These are phyloP conservation scores for Parazoanthus darwini DNA, from an alignment of 92 coral and sea anemone genomes.

Conservation along the genomic window DNA sequence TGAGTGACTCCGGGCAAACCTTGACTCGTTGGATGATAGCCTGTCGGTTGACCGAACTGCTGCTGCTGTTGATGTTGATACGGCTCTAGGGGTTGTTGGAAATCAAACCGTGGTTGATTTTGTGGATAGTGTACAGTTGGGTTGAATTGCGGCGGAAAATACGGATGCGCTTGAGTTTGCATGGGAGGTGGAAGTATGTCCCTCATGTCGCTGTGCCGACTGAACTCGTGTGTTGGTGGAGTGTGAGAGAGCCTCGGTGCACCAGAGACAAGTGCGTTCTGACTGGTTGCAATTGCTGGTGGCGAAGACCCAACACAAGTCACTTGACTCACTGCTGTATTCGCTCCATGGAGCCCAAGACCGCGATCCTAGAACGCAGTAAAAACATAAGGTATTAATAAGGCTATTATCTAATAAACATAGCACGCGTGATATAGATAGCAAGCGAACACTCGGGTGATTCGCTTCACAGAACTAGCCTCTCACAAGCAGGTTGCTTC, in stretches of 20 bases:
- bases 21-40: conserved; percentile 80
- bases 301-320: conserved; percentile 76
- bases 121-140: conserved; percentile 89
- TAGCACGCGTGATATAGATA: conserved; percentile 69
- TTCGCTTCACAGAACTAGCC: conserved; percentile 42
- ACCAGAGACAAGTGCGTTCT: conserved; percentile 71
- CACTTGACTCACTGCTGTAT: conserved; percentile 66
- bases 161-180: conserved; percentile 94
- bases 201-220: conserved; percentile 62
- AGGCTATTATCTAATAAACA: conserved; percentile 79
- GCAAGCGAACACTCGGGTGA: conserved; percentile 41
- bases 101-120: conserved; percentile 96
- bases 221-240: conserved; percentile 90
- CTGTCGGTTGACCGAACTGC: conserved; percentile 84
- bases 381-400: conserved; percentile 79
- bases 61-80: conserved; percentile 86
- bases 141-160: conserved; percentile 92
- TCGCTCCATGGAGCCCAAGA: conserved; percentile 88
- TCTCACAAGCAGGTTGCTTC: conserved; percentile 29
- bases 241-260: conserved; percentile 89
- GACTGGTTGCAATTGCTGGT: conserved; percentile 67
- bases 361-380: conserved; percentile 90
- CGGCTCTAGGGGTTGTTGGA: conserved; percentile 93
- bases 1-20: conserved; percentile 73
- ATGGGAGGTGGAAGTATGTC: conserved; percentile 91